Base-by-base conservation (phyloP, 2,888 invertebrate species). In the Aethes cnicana region DNA sequence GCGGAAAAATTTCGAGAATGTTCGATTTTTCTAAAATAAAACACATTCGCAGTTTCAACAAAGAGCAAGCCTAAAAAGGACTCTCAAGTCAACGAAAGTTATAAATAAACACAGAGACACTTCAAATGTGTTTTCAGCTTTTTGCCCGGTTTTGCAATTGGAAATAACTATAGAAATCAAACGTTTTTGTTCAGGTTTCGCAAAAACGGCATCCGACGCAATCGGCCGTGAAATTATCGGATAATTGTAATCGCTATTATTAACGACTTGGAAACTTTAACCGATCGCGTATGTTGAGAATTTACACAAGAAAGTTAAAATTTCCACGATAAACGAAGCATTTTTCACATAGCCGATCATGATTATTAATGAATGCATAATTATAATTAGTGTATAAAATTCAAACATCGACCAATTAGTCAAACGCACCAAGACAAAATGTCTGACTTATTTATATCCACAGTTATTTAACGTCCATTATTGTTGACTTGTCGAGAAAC, bases 151-250 rank as follows among this genome's bases (percentile, higher is more conserved):
- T 20, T 4, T 4, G 33, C 23, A 9, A 26, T 30, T 17, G 3
- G 30, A 21, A 14, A 39, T 12, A 16, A n/a, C 32, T 11, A 17
- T 20, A 16, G 18, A 9, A 25, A 39, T 25, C 14, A 16, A 39
- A 25, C 25, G 26, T 44, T 43, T 35, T 33, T 44, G 11, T n/a
- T 4, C 2, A 14, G n/a, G 33, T 52, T 39, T 25, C 52, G 39
- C 39, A 52, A 52, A 42, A 42, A 52, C 35, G n/a, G 37, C 30
- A 8, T 23, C 33, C 56, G 16, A 41, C 1, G 30, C 55, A 47
- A 16, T 48, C 46, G 56, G 57, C 56, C 69, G 55, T 65, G 58
- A 60, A 71, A 72, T 70, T 59, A 57, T 48, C 47, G 36, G 48
- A 49, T 54, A 54, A 52, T 36, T 25, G 30, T 36, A 52, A 52